These are phyloP conservation scores for Synanceia verrucosa DNA, from an alignment of 2,797 vertebrate genomes.

Conservation along the genomic window DNA sequence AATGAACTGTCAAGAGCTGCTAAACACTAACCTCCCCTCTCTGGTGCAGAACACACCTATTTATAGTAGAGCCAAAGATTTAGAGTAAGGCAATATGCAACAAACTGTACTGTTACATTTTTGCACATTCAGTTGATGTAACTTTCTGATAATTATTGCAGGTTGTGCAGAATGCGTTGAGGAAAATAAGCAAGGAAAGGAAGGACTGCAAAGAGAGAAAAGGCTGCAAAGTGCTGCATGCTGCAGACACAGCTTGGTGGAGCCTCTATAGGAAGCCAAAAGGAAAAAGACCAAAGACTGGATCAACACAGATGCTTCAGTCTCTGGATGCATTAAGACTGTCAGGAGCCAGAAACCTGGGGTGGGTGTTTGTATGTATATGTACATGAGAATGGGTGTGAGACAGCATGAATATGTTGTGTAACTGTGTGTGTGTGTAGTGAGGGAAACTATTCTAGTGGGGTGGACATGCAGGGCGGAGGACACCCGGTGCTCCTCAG, in stretches of 20 bases:
- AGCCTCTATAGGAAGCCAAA: constrained; percentile 67
- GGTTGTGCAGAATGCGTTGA: not conserved
- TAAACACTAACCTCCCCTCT: no score
- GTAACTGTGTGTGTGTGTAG: not conserved
- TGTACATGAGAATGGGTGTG: constrained; percentile 17
- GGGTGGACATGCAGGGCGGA: constrained; percentile 43
- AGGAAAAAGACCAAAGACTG: constrained; percentile 69
- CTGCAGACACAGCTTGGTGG: constrained; percentile 51
- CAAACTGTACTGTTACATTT: not conserved
- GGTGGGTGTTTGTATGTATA: constrained; percentile 25
- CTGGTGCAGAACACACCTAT: not conserved
- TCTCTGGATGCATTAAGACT: constrained; percentile 43
- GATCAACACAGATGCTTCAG: constrained; percentile 73
- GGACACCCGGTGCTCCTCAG: constrained; percentile 47
- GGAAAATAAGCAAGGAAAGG: not conserved
- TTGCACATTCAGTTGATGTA: not conserved
- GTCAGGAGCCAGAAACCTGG: constrained; percentile 38
- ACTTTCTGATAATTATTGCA: not conserved
- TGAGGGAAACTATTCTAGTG: constrained; percentile 41
- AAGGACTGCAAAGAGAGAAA: constrained; percentile 1
- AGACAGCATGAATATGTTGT: constrained; percentile 3
- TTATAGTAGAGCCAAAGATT: not conserved
- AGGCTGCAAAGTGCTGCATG: constrained; percentile 21
- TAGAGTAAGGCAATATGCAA: not conserved
- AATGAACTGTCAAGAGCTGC: not conserved